phyloP scores from a whole-genome alignment of 2,113 vertebrate species.

The Melanotaenia duboulayi region DNA sequence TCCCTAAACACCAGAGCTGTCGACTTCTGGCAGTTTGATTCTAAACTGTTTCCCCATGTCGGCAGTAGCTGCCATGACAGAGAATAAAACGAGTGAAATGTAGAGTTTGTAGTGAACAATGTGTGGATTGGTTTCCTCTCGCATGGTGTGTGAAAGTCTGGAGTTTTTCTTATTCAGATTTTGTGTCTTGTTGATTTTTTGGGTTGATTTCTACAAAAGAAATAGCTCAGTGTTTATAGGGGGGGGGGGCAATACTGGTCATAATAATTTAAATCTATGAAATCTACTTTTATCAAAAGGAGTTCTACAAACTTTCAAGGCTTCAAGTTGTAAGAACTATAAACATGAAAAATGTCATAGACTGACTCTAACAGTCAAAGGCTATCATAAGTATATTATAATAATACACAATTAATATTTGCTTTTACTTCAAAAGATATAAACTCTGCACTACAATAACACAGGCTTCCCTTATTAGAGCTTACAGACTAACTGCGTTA shows the following conservation, averaged over 20 bases:
- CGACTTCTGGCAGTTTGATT: conserved; percentile 76
- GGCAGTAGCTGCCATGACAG: conserved; percentile 71
- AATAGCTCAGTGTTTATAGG: background rate
- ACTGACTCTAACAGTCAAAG: background rate
- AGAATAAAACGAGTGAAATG: conserved; percentile 74
- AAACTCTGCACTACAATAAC: too few relatives aligned
- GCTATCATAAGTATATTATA: background rate
- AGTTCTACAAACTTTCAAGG: background rate
- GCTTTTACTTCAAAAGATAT: too few relatives aligned
- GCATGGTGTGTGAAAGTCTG: conserved; percentile 32
- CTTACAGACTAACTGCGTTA: too few relatives aligned
- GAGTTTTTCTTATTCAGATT: conserved; percentile 7
- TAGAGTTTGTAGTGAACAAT: conserved; percentile 63
- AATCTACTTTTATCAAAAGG: background rate
- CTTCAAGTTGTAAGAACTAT: background rate
- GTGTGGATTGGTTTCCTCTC: conserved; percentile 49
- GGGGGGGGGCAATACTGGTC: background rate
- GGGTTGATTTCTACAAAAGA: conserved; percentile 16
- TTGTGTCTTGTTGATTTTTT: conserved; percentile 22
- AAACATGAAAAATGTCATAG: background rate
- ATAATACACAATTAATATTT: background rate
- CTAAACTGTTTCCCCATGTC: conserved; percentile 74
- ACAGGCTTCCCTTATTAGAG: too few relatives aligned
- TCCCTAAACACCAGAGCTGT: conserved; percentile 78
- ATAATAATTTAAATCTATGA: background rate